Percentiles rank a stretch among this genome's conserved stretches.
phyloP scores from a whole-genome alignment of 2,888 invertebrate species.

The Mystacides longicornis region DNA sequence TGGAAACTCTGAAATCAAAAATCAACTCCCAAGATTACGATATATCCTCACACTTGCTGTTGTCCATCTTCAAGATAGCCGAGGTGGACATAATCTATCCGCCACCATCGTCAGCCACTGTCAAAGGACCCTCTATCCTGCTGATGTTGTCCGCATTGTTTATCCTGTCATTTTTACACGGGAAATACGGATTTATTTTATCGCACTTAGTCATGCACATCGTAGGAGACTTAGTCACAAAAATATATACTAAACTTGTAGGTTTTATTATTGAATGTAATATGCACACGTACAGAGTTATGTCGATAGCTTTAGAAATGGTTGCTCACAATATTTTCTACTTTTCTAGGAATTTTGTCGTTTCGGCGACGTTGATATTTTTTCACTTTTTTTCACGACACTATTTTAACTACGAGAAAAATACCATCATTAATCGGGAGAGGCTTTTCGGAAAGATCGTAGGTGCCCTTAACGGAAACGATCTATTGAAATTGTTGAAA shows the following conservation, averaged over 20 bases:
- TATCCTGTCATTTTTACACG: not conserved
- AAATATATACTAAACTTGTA: slow-evolving; percentile 5
- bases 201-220: slow-evolving; percentile 17
- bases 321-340: slow-evolving; percentile 24
- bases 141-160: slow-evolving; percentile 8
- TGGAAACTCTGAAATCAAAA: slow-evolving; percentile 74
- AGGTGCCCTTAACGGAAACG: not conserved
- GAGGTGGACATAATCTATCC: slow-evolving; percentile 84
- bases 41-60: slow-evolving; percentile 75
- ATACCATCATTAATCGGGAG: not conserved
- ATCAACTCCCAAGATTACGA: slow-evolving; percentile 81
- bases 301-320: slow-evolving; percentile 14
- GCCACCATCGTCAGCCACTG: slow-evolving; percentile 50
- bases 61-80: slow-evolving; percentile 88
- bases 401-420: not conserved
- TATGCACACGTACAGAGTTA: slow-evolving; percentile 17
- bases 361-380: not conserved
- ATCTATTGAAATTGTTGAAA: not conserved
- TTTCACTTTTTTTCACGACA: slow-evolving; percentile 7
- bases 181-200: slow-evolving; percentile 3
- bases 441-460: not conserved
- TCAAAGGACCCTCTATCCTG: slow-evolving; percentile 16
- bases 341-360: slow-evolving; percentile 10
- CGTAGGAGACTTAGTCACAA: slow-evolving; percentile 11
- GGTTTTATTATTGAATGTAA: not conserved